Percentiles rank a stretch among this genome's conserved stretches.
Evolutionary conservation across 2,888 invertebrate species (phyloP).

Genomic region (Gastracanthus pulcherrimus): DNA sequence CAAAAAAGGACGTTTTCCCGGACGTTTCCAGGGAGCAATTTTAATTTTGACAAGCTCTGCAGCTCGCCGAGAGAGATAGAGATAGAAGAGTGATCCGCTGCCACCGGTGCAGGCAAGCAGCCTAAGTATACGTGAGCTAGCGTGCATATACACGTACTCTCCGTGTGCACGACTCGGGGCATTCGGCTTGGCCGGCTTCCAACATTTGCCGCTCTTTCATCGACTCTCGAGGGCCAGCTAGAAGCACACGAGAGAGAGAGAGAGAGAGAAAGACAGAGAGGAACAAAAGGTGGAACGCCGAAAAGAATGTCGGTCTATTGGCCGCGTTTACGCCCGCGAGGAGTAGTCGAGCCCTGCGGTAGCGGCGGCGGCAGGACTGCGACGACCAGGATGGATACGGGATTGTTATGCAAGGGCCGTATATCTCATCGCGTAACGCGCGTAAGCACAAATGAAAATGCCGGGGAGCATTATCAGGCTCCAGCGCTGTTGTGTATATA

Average conservation of each 20-base stretch:
- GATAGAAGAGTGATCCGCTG: conserved; percentile 12
- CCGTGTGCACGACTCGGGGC: conserved; percentile 18
- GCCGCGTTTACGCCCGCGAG: conserved; percentile 24
- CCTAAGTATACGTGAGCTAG: background rate
- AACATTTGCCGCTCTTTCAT: conserved; percentile 42
- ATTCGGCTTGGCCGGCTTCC: conserved; percentile 60
- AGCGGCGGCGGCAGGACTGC: background rate
- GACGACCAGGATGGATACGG: too few relatives aligned
- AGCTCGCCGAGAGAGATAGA: conserved; percentile 5
- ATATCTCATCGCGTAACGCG: conserved; percentile 15
- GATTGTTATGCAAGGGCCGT: conserved; percentile 41
- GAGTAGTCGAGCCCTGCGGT: background rate
- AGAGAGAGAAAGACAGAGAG: conserved; percentile 23
- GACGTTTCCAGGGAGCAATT: conserved; percentile 47
- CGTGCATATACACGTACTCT: background rate
- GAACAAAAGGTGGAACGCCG: background rate
- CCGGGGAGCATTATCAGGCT: conserved; percentile 28
- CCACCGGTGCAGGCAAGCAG: background rate
- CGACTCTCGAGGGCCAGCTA: background rate
- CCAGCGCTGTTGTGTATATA: too few relatives aligned
- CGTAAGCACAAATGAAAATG: conserved; percentile 35
- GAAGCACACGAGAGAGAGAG: background rate
- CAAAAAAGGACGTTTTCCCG: conserved; percentile 33
- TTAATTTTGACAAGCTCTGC: conserved; percentile 50
- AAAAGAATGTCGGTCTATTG: conserved; percentile 52